Base-by-base conservation (phyloP, 2,888 invertebrate genomes). In the Tuta absoluta region DNA sequence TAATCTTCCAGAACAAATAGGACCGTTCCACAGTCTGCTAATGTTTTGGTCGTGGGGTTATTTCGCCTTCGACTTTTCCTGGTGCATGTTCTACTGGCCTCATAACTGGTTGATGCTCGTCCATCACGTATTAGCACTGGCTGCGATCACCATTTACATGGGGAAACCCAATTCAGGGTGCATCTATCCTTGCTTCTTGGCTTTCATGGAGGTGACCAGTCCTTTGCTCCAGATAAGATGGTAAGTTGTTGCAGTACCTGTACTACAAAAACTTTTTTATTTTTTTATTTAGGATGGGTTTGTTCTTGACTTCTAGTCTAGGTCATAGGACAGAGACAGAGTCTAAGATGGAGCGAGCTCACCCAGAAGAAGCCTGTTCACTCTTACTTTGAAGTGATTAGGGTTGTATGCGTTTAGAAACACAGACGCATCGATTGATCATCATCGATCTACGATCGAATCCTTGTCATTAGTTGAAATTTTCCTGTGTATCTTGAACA, bases 181-280 rank as follows among this genome's bases (percentile, higher is more conserved):
- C 70, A 91, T 91, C 41, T 92, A 92, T 51, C 82, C 91, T 1
- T 93, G 93, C 69, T 90, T 91, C 2, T 75, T 94, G 21, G 93
- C 93, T 0, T 80, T 92, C 60, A 80, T 94, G 86, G 94, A 94
- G 81, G 70, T 93, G 37, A 93, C 94, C 0, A 94, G 94, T 78
- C 94, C 94, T 11, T 79, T 93, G 53, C 84, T 94, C 24, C 94
- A 94, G 84, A 77, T 84, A 24, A 84, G 94, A 79, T 94, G 94
- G 94, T 94, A 66, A 64, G 80, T 77, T 51, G n/a, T 17, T 21
- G 8, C n/a, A 1, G 0, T 14, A 11, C 10, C 33, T 33, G 10
- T 33, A 33, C 33, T 7, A 33, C 33, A 33, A 8, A 10, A 33
- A 8, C 1, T 8, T 33, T 33, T 33, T 33, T 10, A 10, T 33